Percentiles rank a stretch among this genome's conserved stretches.
These are phyloP conservation scores for Saguinus oedipus DNA, from an alignment of 2,797 vertebrate species.

Conservation along the genomic window DNA sequence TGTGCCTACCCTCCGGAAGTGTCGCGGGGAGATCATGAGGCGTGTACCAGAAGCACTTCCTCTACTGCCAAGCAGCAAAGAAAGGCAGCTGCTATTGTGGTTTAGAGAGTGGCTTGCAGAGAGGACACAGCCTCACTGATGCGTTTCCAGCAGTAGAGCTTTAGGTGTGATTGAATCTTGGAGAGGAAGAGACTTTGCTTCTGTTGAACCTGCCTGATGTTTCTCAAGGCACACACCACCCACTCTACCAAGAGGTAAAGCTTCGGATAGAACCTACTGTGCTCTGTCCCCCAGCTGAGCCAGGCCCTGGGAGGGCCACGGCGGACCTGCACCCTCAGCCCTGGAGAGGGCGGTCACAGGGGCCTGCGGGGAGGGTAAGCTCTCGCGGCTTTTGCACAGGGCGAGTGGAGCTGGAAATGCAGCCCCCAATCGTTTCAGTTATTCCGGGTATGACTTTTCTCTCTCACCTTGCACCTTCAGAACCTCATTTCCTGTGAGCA, in stretches of 20 bases:
- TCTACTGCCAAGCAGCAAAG: not conserved
- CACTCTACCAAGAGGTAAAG: not conserved
- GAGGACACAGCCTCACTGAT: not conserved
- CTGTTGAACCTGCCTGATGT: not conserved
- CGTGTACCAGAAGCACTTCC: not conserved
- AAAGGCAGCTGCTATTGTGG: not conserved
- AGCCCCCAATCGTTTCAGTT: not conserved
- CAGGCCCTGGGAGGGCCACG: not conserved
- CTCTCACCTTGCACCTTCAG: not conserved
- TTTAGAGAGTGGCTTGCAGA: not conserved
- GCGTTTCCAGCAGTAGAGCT: not conserved
- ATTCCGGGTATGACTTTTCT: not conserved
- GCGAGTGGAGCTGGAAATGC: not conserved
- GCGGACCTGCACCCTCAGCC: not conserved
- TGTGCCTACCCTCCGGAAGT: not conserved
- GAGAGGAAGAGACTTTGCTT: not conserved
- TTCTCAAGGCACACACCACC: not conserved
- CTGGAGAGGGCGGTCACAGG: not conserved
- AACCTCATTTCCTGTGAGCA: not conserved
- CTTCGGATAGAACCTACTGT: not conserved
- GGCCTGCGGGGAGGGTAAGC: accelerated
- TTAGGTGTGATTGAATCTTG: not conserved
- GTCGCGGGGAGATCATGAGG: accelerated
- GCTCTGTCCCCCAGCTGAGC: not conserved
- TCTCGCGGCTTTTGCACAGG: accelerated